Evolutionary conservation across 2,888 invertebrate species (phyloP), one percentile per base, ranked within the genome.

Genomic region (Lucinisca nassula): DNA sequence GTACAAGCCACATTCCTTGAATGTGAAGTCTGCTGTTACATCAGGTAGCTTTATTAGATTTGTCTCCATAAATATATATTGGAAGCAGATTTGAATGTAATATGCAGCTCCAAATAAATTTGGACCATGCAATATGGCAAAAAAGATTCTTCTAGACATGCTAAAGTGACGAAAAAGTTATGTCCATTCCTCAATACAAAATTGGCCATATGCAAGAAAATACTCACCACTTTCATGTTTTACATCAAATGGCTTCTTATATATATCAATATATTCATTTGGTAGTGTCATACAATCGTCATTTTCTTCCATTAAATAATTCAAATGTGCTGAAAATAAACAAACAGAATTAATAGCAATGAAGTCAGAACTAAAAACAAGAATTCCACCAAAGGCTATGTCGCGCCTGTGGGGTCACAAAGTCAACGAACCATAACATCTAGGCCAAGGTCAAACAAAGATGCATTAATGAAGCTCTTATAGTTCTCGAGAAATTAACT

Each of bases 211-310:
- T 55, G 21, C 21, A 14, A 58, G 35, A 38, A 35, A 32, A 32
- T 32, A 89, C 94, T 89, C 86, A 95, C 95, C 95, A 91, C 94
- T 94, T 79, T 94, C 94, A 32, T 95, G 85, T 2, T 84, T 89
- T 24, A 95, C 88, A 87, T 95, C 95, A 90, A 93, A 95, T 10
- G 95, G 95, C 40, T 93, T 90, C 37, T 92, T 90, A 75, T 95
- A 94, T 78, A 93, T 90, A 49, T 89, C 81, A 27, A 95, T 67
- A 76, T 93, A 95, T 82, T 95, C 94, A 4, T 92, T 80, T 24
- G 94, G 93, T 32, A 91, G 87, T 27, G 92, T 88, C 91, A 95
- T 93, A 79, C 92, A 88, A n/a, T 87, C 75, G 77, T 94, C 92
- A 78, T 94, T 92, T 61, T 95, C 94, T 73, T 94, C 94, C 81